Conservation (phyloP, 2,113 vertebrate species). For the Boleophthalmus pectinirostris region DNA sequence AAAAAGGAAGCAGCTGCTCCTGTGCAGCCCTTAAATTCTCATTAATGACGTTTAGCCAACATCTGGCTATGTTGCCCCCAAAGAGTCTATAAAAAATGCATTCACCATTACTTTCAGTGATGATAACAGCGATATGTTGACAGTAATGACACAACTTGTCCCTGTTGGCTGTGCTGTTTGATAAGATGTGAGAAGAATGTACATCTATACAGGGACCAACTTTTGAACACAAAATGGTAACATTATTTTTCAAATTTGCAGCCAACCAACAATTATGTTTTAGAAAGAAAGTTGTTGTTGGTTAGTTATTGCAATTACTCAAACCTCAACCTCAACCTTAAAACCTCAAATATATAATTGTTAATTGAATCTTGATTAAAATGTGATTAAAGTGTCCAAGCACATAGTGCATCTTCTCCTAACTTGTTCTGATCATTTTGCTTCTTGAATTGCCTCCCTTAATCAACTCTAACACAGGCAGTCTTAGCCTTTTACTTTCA, state of each 20-base stretch:
- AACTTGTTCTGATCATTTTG: background rate
- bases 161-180: background rate
- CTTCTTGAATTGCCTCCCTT: background rate
- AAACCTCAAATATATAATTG: too few relatives aligned
- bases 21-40: background rate
- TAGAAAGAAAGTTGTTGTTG: too few relatives aligned
- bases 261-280: too few relatives aligned
- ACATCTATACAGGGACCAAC: too few relatives aligned
- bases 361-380: too few relatives aligned
- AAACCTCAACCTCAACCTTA: too few relatives aligned
- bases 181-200: background rate
- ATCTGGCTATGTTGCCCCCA: constrained; percentile 3
- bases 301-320: too few relatives aligned
- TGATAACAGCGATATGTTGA: background rate
- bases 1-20: background rate
- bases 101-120: background rate
- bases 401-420: background rate
- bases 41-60: constrained; percentile 1
- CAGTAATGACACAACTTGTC: background rate
- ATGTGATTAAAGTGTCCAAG: too few relatives aligned
- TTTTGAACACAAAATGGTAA: too few relatives aligned
- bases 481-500: background rate
- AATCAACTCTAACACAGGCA: background rate
- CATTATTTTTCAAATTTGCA: too few relatives aligned
- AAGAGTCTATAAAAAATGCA: constrained; percentile 6